Evolutionary conservation across 2,113 vertebrate genomes (phyloP).

Genomic region (Spermophilus dauricus): DNA sequence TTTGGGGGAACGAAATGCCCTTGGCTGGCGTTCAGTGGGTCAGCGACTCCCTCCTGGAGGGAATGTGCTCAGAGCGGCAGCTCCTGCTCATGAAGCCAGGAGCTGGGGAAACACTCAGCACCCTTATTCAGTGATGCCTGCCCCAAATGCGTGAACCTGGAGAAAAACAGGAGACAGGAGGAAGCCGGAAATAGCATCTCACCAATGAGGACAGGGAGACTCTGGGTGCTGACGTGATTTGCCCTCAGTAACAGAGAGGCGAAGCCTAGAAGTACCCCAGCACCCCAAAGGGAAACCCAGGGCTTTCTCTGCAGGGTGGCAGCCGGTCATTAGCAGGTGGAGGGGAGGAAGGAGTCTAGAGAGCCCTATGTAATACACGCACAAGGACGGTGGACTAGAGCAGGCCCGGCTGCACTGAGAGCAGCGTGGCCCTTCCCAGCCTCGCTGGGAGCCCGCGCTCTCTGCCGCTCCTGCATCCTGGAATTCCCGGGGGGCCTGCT

Average conservation of each 20-base stretch:
- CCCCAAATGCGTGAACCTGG: rapidly evolving
- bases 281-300: too few relatives aligned
- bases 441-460: rapidly evolving
- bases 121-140: not conserved
- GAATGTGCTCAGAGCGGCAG: rapidly evolving
- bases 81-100: not conserved
- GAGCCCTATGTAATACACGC: rapidly evolving
- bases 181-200: not conserved
- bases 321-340: rapidly evolving
- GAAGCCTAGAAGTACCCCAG: not conserved
- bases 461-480: not conserved
- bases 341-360: rapidly evolving
- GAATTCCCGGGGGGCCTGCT: not conserved
- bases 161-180: rapidly evolving
- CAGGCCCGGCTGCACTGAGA: too few relatives aligned
- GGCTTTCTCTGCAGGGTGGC: not conserved
- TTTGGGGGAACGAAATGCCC: not conserved
- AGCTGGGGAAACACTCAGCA: not conserved
- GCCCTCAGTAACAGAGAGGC: not conserved
- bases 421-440: rapidly evolving
- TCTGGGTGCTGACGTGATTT: rapidly evolving
- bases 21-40: too few relatives aligned
- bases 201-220: not conserved
- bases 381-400: rapidly evolving
- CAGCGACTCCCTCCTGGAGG: not conserved